phyloP scores from a whole-genome alignment of 2,113 vertebrate genomes.

The Arvicanthis niloticus region DNA sequence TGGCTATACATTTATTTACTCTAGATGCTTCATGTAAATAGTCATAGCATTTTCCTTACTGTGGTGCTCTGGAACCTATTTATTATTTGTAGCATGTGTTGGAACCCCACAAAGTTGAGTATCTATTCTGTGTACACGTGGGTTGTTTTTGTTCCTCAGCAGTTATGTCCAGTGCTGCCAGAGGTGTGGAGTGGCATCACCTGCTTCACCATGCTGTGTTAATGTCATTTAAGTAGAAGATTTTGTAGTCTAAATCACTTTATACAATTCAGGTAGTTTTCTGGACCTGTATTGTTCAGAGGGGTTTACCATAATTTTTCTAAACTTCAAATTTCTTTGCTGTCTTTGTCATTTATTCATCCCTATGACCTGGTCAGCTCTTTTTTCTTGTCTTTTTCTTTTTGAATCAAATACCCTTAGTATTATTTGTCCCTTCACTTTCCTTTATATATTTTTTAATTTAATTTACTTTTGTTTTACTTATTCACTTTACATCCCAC shows the following conservation, averaged over 20 bases:
- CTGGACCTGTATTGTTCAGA: background rate
- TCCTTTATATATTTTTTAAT: too few relatives aligned
- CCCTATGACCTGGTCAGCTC: background rate
- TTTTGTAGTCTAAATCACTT: background rate
- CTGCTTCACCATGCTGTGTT: background rate
- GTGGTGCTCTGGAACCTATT: background rate
- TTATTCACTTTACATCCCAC: too few relatives aligned
- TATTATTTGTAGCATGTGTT: background rate
- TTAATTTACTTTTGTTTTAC: too few relatives aligned
- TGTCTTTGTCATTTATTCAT: background rate
- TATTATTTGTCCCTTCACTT: too few relatives aligned
- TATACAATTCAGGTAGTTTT: background rate
- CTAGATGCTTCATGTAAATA: background rate
- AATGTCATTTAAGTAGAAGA: background rate
- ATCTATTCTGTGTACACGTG: background rate
- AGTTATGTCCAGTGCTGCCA: background rate
- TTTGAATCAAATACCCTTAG: background rate
- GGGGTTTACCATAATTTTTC: background rate
- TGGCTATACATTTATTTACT: background rate
- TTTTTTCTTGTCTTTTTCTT: background rate
- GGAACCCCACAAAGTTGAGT: background rate
- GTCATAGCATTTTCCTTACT: background rate
- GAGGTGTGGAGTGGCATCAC: background rate
- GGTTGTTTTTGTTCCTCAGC: background rate
- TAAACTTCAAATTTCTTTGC: background rate